Base-by-base conservation (phyloP, 2,888 invertebrate species). In the Pteria penguin region DNA sequence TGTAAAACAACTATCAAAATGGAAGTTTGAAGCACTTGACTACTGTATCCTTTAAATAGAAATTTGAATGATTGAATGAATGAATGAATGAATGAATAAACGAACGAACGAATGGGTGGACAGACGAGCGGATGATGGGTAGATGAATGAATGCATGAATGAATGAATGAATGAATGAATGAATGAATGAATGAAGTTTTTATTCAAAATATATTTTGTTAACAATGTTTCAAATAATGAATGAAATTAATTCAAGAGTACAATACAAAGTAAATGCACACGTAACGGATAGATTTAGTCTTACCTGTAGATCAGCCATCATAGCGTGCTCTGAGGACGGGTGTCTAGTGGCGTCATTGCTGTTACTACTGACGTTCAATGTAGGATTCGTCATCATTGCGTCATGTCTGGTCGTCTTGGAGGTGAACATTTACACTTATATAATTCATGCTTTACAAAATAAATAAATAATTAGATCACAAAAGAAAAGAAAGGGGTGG, bases 31-130 rank as follows among this genome's bases (percentile, higher is more conserved):
- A 5, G 83, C 84, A 2, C 86, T 89, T 0, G 84, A 86, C 31
- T 60, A 75, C 4, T 86, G 87, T 89, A 89, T 89, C 89, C 86
- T 87, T 84, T 68, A 26, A n/a, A n/a, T n/a, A n/a, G n/a, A n/a
- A n/a, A n/a, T n/a, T n/a, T 45, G 45, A 45, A 45, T 45, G 45
- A 45, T 14, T 45, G 45, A 45, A 45, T 18, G 45, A 45, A 45
- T 18, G 45, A 45, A 18, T 0, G 8, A 45, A 45, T 45, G 18
- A 45, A 45, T 18, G 0, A 18, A 14, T n/a, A n/a, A 45, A 45
- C 18, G 45, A 45, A 45, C 18, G 45, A 45, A 45, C 18, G 45
- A 45, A 45, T 18, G 45, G 18, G 18, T 18, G 45, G 18, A 18
- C 0, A 14, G 18, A 45, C 18, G 18, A 45, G 18, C 45, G 0